Evolutionary conservation across 2,888 invertebrate genomes (phyloP), one percentile per base, ranked within the genome.

Genomic region (Apotomis turbidana): DNA sequence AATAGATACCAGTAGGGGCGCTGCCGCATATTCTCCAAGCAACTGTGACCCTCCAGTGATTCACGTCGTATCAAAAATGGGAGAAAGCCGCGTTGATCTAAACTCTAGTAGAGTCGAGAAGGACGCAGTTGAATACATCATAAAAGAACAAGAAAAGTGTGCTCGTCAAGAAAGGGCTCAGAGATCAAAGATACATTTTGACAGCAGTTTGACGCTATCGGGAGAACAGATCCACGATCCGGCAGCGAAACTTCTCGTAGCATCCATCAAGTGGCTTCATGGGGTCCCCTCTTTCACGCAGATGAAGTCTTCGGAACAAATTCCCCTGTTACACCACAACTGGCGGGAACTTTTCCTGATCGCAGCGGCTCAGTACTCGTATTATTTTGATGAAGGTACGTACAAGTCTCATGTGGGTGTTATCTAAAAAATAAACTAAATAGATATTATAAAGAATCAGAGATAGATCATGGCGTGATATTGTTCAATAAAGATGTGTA

Each of bases 271-370:
- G 84, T 98, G 97, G 97, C 95, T 97, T 0, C 94, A 96, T 77
- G 96, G 95, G 64, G 95, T 97, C 64, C 95, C 96, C 0, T 95
- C 96, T 0, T 97, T 97, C 84, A 87, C 95, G 13, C 96, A 96
- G 85, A 94, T 97, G 77, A 85, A 87, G 64, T 77, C 79, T 1
- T 76, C 95, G 62, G 97, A 97, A 80, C 97, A 97, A 83, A 95
- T 95, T 0, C 94, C 95, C 66, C 92, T 98, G 54, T 88, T 98
- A 68, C 96, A 96, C 80, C 96, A 95, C 82, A 96, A 96, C 46
- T 98, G 98, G 98, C 96, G 95, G 79, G 97, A 97, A 84, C 88
- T 98, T 4, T 97, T 97, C 85, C 94, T 97, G 1, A 87, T 98
- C 9, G 97, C 97, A 46, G 97, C 97, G 8, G 96, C 97, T 0